Conservation (phyloP, 2,113 vertebrate species). For the Lynx canadensis region DNA sequence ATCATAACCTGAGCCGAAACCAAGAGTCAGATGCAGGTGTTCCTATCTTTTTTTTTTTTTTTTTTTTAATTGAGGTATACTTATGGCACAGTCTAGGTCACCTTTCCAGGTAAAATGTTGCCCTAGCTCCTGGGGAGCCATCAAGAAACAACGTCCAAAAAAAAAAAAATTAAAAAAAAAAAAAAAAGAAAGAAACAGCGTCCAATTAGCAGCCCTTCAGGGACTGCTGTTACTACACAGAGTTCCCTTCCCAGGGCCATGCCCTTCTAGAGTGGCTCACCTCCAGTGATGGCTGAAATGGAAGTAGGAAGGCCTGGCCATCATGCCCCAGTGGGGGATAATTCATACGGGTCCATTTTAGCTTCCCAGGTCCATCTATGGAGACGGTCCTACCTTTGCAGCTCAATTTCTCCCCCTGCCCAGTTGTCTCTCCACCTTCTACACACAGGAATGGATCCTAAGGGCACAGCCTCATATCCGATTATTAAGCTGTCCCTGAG, state of each 20-base stretch:
- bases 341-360: background rate
- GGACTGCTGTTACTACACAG: background rate
- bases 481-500: background rate
- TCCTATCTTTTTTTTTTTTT: background rate
- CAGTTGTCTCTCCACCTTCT: background rate
- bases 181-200: background rate
- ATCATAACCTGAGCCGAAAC: no score
- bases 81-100: background rate
- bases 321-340: background rate
- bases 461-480: background rate
- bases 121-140: background rate
- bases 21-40: no score
- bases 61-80: background rate
- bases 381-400: background rate
- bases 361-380: background rate
- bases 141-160: background rate
- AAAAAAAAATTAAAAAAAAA: no score
- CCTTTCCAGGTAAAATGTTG: background rate
- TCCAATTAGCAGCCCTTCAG: background rate
- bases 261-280: background rate
- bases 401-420: background rate
- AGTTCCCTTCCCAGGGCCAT: background rate
- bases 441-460: background rate
- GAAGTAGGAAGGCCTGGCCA: background rate
- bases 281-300: background rate